Conservation (phyloP, 2,113 vertebrate genomes). For the Microtus pennsylvanicus region DNA sequence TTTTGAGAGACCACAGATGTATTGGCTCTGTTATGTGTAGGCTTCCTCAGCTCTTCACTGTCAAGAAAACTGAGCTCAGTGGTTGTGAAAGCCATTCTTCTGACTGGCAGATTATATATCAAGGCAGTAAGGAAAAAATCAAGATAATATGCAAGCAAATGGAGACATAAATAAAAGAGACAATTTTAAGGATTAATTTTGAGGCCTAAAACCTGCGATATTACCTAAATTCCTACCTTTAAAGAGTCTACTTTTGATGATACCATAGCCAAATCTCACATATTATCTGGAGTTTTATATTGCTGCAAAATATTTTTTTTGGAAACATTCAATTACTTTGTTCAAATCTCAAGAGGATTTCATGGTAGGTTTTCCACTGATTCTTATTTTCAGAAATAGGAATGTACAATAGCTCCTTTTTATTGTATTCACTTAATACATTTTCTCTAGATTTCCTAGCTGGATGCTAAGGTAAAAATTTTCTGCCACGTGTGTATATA, state of each 20-base stretch:
- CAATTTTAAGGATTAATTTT: background rate
- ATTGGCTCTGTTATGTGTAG: background rate
- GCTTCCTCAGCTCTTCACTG: background rate
- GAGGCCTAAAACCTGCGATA: background rate
- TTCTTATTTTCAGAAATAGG: background rate
- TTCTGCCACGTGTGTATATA: background rate
- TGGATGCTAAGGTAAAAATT: background rate
- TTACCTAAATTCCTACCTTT: background rate
- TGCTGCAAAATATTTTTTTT: background rate
- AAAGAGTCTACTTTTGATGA: background rate
- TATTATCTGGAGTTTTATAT: background rate
- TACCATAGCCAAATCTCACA: background rate
- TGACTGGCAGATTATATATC: background rate
- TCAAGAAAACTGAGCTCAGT: background rate
- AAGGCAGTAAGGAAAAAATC: background rate
- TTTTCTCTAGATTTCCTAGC: constrained; percentile 8
- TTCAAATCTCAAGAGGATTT: background rate
- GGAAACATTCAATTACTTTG: background rate
- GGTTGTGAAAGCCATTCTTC: background rate
- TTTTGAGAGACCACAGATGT: background rate
- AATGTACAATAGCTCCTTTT: background rate
- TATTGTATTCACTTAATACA: background rate
- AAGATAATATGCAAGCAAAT: background rate
- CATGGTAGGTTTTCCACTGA: background rate
- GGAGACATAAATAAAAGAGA: background rate